phyloP scores from a whole-genome alignment of 2,888 invertebrate genomes.

The Mythimna impura region DNA sequence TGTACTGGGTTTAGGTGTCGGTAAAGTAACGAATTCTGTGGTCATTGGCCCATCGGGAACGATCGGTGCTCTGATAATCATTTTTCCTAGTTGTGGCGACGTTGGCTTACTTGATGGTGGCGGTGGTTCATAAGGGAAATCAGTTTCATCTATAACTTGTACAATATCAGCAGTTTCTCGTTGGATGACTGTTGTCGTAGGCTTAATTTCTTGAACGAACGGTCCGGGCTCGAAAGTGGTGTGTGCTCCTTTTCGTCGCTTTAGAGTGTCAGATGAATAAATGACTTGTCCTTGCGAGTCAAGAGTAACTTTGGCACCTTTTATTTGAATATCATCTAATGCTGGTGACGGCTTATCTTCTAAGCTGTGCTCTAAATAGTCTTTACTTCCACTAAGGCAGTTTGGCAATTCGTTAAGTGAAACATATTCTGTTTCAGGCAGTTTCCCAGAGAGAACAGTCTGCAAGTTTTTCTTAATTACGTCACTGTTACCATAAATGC shows the following conservation, averaged over 20 bases:
- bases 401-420: constrained; percentile 95
- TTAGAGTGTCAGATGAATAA: constrained; percentile 96
- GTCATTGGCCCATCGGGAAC: constrained; percentile 84
- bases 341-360: constrained; percentile 78
- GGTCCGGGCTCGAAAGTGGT: constrained; percentile 97
- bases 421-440: constrained; percentile 94
- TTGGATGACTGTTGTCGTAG: constrained; percentile 83
- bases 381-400: constrained; percentile 84
- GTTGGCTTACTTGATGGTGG: constrained; percentile 88
- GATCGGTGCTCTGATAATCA: constrained; percentile 90
- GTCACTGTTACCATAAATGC: constrained; percentile 92
- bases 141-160: constrained; percentile 84
- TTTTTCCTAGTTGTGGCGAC: constrained; percentile 92
- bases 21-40: constrained; percentile 91
- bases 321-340: constrained; percentile 86
- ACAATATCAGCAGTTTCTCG: constrained; percentile 84
- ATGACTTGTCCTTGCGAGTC: constrained; percentile 97
- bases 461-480: constrained; percentile 92
- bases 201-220: constrained; percentile 92
- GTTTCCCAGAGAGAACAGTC: constrained; percentile 90
- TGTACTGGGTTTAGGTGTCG: constrained; percentile 90
- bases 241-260: constrained; percentile 94
- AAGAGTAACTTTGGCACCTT: constrained; percentile 95
- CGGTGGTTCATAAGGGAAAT: constrained; percentile 84
- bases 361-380: constrained; percentile 81